Base-by-base conservation (phyloP, 2,888 invertebrate species). In the Calameuta pallipes region DNA sequence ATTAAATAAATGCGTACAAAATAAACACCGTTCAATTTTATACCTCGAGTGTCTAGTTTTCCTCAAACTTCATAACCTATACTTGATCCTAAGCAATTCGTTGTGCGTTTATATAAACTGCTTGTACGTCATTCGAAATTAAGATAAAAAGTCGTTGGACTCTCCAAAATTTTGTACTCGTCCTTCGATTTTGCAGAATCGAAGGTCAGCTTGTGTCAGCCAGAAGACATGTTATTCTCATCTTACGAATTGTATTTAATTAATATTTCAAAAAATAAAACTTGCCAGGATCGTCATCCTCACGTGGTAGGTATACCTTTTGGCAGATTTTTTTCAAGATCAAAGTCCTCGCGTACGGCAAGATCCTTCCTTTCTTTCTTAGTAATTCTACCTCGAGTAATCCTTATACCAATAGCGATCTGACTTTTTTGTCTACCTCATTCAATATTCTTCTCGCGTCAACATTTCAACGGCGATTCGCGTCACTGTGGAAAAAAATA, bases 291-390 rank as follows among this genome's bases (percentile, higher is more conserved):
- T 56, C 6, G 23, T 56, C 6, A 56, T 23, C 9, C 56, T 23
- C 56, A 56, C 56, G 56, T 56, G 9, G 23, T 13, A 37, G 9
- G 23, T 23, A 56, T 74, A 80, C 75, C 80, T 78, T 34, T 56
- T 2, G 56, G 23, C 56, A 23, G 23, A 56, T 56, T 56, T 23
- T 2, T 56, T 56, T 56, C 3, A 23, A 56, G 56, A 56, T 56
- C 56, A 23, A 56, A 56, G 56, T 56, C 56, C 56, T 56, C 56
- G 56, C 2, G 23, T 9, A 9, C 6, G 4, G 13, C 6, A 23
- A 56, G 9, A 56, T 56, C 23, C 56, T 56, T 23, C 2, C 15
- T 41, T 56, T 41, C 23, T 4, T 23, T 56, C 56, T 23, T 56
- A 23, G 6, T 23, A 6, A 56, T 9, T 56, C 56, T 56, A 15